Conservation (phyloP, 2,113 vertebrate species). For the Protobothrops flavoviridis region DNA sequence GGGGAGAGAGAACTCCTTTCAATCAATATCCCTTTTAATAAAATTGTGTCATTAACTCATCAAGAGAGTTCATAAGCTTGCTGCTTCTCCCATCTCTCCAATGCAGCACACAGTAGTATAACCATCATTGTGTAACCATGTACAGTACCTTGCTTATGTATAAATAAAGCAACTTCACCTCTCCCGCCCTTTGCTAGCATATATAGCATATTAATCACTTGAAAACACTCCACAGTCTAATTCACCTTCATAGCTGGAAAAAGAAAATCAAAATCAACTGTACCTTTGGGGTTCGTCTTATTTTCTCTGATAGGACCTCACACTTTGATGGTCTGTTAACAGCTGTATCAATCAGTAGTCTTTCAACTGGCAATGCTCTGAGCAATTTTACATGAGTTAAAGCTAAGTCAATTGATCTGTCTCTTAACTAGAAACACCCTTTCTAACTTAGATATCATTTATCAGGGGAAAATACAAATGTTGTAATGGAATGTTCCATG, state of each 20-base stretch:
- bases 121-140: neutral
- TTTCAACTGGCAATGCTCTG: conserved; percentile 20
- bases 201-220: neutral
- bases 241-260: conserved; percentile 1
- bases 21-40: neutral
- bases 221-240: conserved; percentile 29
- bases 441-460: conserved; percentile 17
- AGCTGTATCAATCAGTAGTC: conserved; percentile 25
- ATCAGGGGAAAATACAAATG: conserved; percentile 10
- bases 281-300: conserved; percentile 7
- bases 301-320: conserved; percentile 22
- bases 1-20: neutral
- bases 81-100: neutral
- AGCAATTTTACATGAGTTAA: conserved; percentile 18
- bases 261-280: conserved; percentile 10
- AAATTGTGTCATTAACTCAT: neutral
- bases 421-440: conserved; percentile 24
- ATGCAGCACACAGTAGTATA: neutral
- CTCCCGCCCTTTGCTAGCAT: conserved; percentile 23
- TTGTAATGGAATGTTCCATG: neutral
- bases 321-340: conserved; percentile 12
- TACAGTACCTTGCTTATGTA: neutral
- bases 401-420: conserved; percentile 6
- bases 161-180: conserved; percentile 27
- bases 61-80: conserved; percentile 12